Evolutionary conservation across 2,888 invertebrate species (phyloP), one percentile per base, ranked within the genome.

Genomic region (Myopa testacea): DNA sequence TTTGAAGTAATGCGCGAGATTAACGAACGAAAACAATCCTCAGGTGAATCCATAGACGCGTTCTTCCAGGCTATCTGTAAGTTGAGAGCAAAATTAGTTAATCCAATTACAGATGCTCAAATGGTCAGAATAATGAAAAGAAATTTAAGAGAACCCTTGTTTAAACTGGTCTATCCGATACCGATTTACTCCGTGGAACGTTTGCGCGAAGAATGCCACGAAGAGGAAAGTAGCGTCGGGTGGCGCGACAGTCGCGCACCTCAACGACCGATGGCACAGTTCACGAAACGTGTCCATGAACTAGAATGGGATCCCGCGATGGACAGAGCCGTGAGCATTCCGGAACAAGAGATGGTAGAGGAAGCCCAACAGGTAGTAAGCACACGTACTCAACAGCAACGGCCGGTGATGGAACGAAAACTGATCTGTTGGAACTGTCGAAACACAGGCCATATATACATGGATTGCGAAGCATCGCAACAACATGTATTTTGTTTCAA

Each of bases 1-100:
- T 72, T 67, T n/a, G 77, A 77, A 19, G 12, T 67, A 6, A 77
- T 76, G 40, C 14, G 71, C 1, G 76, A 76, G 7, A 16, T 76
- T 5, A 50, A 55, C 2, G 76, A 76, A 50, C 40, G 76, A 3
- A 71, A 34, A 14, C 71, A 76, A 16, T 34, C 0, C 19, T 50
- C 67, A 6, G 67, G 72, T 4, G 68, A 77, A 52, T 16, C 14
- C 0, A 65, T 72, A 4, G 71, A 76, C 6, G 3, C 45, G 0
- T 76, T 65, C 37, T 77, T 77, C 12, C 71, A 71, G 12, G 38
- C 38, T 2, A 50, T 72, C n/a, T 52, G 14, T 4, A 50, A 52
- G 8, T 2, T 76, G 62, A 40, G 68, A 10, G 37, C 69, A 2
- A 16, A 50, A 2, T 16, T 76, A 3, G 19, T 14, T 0, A 38